A percentile compares a stretch with the other conserved stretches of the same genome.
phyloP scores from a whole-genome alignment of 1,140 invertebrate genomes.

The Drosophila ficusphila region DNA sequence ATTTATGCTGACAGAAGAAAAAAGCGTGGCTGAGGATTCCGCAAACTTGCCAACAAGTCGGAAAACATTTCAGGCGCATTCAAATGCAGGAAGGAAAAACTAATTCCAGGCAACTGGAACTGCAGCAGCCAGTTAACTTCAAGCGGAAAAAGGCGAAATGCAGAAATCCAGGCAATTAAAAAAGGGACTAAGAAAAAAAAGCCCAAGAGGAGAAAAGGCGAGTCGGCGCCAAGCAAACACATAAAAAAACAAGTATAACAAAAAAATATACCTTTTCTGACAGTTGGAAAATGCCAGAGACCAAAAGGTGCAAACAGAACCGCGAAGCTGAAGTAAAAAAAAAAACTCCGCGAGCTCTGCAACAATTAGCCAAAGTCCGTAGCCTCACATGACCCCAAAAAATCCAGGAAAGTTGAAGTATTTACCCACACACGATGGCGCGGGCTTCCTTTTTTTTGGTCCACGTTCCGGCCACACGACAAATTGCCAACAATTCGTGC shows the following conservation, averaged over 20 bases:
- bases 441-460: neutral
- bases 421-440: slow-evolving; percentile 40
- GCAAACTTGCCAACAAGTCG: slow-evolving; percentile 60
- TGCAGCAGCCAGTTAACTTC: slow-evolving; percentile 60
- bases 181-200: slow-evolving; percentile 50
- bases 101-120: slow-evolving; percentile 32
- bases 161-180: slow-evolving; percentile 73
- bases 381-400: slow-evolving; percentile 11
- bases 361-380: slow-evolving; percentile 62
- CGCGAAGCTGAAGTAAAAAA: slow-evolving; percentile 31
- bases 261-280: slow-evolving; percentile 50
- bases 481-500: slow-evolving; percentile 68
- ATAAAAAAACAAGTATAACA: slow-evolving; percentile 33
- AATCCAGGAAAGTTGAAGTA: slow-evolving; percentile 46
- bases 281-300: slow-evolving; percentile 55
- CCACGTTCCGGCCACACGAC: slow-evolving; percentile 44
- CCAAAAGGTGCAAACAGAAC: slow-evolving; percentile 53
- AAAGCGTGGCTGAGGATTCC: slow-evolving; percentile 6
- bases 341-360: slow-evolving; percentile 51
- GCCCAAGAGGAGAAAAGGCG: neutral
- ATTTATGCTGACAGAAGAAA: slow-evolving; percentile 16
- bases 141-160: slow-evolving; percentile 53
- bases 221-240: slow-evolving; percentile 18
- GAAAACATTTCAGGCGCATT: slow-evolving; percentile 67
- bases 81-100: slow-evolving; percentile 61